Conservation (phyloP, 2,113 vertebrate species). For the Isichthys henryi region DNA sequence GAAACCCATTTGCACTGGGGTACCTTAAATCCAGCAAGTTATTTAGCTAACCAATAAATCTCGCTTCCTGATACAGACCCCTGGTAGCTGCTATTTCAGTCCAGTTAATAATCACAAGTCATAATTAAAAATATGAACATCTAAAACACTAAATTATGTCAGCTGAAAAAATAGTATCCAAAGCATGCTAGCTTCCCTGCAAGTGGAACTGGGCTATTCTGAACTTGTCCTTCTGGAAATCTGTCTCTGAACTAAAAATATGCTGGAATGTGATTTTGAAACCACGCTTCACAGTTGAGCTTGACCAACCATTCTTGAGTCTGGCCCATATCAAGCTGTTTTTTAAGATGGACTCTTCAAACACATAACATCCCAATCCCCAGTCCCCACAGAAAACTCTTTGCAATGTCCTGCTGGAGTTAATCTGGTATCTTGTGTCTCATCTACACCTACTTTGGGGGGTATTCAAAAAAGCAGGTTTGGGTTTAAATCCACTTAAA, state of each 20-base stretch:
- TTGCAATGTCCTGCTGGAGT: not conserved
- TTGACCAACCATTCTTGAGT: no score
- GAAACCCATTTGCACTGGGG: not conserved
- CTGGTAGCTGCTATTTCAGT: not conserved
- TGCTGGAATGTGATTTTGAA: not conserved
- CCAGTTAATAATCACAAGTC: not conserved
- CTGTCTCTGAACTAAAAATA: not conserved
- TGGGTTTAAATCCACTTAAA: not conserved
- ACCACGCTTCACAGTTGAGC: not conserved
- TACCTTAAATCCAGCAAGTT: not conserved
- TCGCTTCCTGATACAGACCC: not conserved
- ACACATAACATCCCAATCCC: not conserved
- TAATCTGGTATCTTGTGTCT: not conserved
- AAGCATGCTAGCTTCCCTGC: not conserved
- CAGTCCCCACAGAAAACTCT: not conserved
- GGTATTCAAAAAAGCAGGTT: not conserved
- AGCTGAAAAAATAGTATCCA: not conserved
- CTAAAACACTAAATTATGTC: not conserved
- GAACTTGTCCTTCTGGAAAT: not conserved
- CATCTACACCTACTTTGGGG: not conserved
- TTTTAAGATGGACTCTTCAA: not conserved
- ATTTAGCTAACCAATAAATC: not conserved
- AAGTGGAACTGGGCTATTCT: not conserved
- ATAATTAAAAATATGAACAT: not conserved
- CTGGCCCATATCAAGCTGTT: not conserved